phyloP scores from a whole-genome alignment of 2,888 invertebrate genomes.

The Troides helena region DNA sequence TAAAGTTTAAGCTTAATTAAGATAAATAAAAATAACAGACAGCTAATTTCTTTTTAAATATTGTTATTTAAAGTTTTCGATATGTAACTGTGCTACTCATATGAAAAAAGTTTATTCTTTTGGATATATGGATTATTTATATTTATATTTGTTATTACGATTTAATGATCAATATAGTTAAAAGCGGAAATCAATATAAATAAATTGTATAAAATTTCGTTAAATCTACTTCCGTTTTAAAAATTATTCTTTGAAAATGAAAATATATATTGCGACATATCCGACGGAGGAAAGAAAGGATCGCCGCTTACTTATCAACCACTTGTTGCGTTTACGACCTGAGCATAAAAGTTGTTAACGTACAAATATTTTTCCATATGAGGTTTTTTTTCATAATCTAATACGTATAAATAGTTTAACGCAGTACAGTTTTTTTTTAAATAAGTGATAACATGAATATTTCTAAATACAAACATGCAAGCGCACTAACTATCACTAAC shows the following conservation, averaged over 20 bases:
- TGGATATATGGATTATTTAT: too few relatives aligned
- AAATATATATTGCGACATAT: conserved; percentile 1
- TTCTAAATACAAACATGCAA: conserved; percentile 36
- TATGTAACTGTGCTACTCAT: too few relatives aligned
- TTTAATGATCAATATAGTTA: too few relatives aligned
- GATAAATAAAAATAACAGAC: too few relatives aligned
- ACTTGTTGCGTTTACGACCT: conserved; percentile 25
- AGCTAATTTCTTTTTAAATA: too few relatives aligned
- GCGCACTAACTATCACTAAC: conserved; percentile 30
- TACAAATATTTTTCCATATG: too few relatives aligned
- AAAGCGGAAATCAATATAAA: too few relatives aligned
- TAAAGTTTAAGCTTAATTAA: too few relatives aligned
- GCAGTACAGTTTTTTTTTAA: not conserved
- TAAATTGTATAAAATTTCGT: not conserved
- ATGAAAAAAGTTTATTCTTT: too few relatives aligned
- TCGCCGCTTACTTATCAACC: conserved; percentile 7
- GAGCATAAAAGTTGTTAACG: not conserved
- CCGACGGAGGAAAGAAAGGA: conserved; percentile 2
- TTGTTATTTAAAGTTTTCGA: too few relatives aligned
- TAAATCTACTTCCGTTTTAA: not conserved
- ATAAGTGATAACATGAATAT: conserved; percentile 5
- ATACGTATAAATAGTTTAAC: not conserved
- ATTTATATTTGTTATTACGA: too few relatives aligned
- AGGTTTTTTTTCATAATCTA: not conserved
- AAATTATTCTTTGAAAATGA: not conserved